These are phyloP conservation scores for Ptycholaimellus sp. DNA, from an alignment of 2,888 invertebrate species.

Conservation along the genomic window DNA sequence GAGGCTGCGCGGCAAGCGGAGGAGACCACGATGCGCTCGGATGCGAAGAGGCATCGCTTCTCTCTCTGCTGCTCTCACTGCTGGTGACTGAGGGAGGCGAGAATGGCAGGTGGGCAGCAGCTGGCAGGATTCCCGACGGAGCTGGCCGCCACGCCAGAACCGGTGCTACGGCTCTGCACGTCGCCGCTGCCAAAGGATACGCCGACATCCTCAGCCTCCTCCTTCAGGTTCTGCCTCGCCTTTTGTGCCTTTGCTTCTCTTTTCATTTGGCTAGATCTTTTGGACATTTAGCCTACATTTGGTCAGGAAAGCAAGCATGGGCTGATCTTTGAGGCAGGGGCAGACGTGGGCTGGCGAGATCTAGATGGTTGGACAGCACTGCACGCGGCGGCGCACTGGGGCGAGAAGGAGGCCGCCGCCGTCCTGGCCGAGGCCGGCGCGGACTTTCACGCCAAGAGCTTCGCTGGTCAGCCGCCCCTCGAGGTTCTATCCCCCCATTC, in stretches of 20 bases:
- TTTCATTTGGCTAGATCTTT: too few species aligned
- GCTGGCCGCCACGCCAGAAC: slow-evolving; percentile 56
- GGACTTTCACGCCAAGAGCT: slow-evolving; percentile 13
- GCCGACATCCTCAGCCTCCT: too few species aligned
- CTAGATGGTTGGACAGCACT: slow-evolving; percentile 90
- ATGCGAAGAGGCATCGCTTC: too few species aligned
- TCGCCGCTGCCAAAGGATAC: slow-evolving; percentile 94
- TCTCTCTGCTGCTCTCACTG: too few species aligned
- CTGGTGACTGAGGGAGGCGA: too few species aligned
- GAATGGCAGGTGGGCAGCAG: too few species aligned
- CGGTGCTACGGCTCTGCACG: slow-evolving; percentile 86
- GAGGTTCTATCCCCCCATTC: not conserved
- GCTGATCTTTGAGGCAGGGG: slow-evolving; percentile 51
- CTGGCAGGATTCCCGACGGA: too few species aligned
- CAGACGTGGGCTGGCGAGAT: slow-evolving; percentile 70
- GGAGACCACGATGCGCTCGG: too few species aligned
- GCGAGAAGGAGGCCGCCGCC: slow-evolving; percentile 52
- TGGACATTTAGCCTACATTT: too few species aligned
- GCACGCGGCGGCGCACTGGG: slow-evolving; percentile 96
- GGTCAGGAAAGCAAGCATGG: slow-evolving; percentile 45
- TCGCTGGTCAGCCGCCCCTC: slow-evolving; percentile 13
- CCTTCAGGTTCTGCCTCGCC: too few species aligned
- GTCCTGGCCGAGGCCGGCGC: slow-evolving; percentile 23
- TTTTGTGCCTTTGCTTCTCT: not conserved
- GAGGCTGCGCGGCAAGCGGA: too few species aligned